These are phyloP conservation scores for Philotrypesis tridentata DNA, from an alignment of 1,140 invertebrate species.

Conservation along the genomic window DNA sequence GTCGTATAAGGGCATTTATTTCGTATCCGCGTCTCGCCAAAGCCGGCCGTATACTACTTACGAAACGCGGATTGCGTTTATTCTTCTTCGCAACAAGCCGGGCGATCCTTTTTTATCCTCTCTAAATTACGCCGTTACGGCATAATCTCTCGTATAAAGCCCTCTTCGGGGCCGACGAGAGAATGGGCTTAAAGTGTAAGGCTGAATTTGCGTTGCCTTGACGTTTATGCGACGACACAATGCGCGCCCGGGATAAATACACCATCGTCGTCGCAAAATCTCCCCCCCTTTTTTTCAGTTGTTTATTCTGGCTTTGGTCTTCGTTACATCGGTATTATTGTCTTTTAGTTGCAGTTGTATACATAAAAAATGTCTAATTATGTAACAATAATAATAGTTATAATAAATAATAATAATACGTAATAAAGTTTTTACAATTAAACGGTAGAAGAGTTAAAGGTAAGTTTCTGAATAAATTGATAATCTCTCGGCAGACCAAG, in stretches of 20 bases:
- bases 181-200: constrained; percentile 11
- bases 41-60: background rate
- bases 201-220: background rate
- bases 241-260: background rate
- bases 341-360: no score
- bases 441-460: no score
- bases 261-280: background rate
- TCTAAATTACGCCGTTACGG: background rate
- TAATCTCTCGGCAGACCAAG: no score
- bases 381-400: no score
- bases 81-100: background rate
- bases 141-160: background rate
- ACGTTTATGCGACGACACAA: background rate
- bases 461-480: no score
- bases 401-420: no score
- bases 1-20: no score
- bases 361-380: no score
- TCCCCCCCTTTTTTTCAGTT: no score
- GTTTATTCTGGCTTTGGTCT: background rate
- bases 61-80: background rate
- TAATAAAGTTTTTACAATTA: no score
- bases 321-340: background rate
- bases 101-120: background rate
- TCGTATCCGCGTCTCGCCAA: background rate
- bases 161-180: background rate